These are phyloP conservation scores for Rhimphoctona megacephalus DNA, from an alignment of 2,888 invertebrate genomes.

Conservation along the genomic window DNA sequence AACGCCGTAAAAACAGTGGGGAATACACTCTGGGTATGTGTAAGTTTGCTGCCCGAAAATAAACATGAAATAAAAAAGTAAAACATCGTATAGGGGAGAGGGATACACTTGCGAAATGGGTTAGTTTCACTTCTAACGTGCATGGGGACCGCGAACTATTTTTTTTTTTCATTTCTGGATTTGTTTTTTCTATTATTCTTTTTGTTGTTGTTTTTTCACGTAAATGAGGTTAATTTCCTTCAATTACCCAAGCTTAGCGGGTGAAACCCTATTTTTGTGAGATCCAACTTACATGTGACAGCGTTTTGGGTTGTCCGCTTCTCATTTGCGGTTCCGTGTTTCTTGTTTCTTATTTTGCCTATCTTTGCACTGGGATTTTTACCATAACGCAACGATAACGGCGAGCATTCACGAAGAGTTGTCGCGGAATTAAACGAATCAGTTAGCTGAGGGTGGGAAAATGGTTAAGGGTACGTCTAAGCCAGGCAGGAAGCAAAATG, in stretches of 20 bases:
- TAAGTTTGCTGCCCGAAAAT: neutral
- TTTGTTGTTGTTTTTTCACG: neutral
- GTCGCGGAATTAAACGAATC: slow-evolving; percentile 45
- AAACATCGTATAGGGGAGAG: neutral
- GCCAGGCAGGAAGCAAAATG: slow-evolving; percentile 32
- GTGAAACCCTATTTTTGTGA: neutral
- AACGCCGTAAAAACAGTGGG: neutral
- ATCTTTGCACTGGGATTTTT: neutral
- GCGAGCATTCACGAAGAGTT: slow-evolving; percentile 23
- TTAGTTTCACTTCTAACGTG: too few relatives aligned
- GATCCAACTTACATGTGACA: neutral
- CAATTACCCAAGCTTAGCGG: neutral
- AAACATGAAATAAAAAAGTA: neutral
- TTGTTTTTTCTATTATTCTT: neutral
- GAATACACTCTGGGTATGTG: neutral
- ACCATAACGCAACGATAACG: slow-evolving; percentile 11
- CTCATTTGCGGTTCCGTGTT: neutral
- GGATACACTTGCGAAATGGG: too few relatives aligned
- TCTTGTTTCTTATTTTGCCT: neutral
- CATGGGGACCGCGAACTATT: too few relatives aligned
- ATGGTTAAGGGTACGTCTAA: slow-evolving; percentile 43
- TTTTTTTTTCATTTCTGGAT: neutral
- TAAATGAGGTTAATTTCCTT: neutral
- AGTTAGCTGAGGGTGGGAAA: neutral
- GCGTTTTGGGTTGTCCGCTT: neutral